Base-by-base conservation (phyloP, 2,888 invertebrate species). In the Gari tellinella region DNA sequence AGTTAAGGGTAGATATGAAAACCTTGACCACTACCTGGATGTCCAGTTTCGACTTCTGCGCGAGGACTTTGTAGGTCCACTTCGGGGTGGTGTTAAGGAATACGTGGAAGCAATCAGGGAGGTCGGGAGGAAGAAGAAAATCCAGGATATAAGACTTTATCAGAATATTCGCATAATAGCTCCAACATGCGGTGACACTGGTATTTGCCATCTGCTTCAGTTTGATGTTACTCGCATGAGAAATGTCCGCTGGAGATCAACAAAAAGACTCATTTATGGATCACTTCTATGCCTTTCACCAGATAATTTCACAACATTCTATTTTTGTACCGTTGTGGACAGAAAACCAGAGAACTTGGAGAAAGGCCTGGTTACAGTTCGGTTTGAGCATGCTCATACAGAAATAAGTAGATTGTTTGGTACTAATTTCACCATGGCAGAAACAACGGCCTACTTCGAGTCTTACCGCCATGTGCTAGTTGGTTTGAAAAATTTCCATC, bases 381-480 rank as follows among this genome's bases (percentile, higher is more conserved):
- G 75, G n/a, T 87, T 88, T 72, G 80, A 77, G 37, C 63, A 63
- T 38, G 70, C 66, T 45, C 37, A 62, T 66, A 49, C 40, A 23
- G 65, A 62, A 4, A 57, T 72, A 10, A 64, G 67, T 14, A 37
- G 43, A 15, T 41, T 79, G 10, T 65, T 67, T 37, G 58, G 43
- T 17, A 53, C 46, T 17, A 40, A 65, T 19, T 89, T 84, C 65
- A 74, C 94, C 0, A 95, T 96, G 95, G 94, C 95, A 1, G 96
- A 96, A 89, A 95, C 95, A 58, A 94, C 94, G 57, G 94, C 95
- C 0, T 97, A 95, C 90, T 96, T 96, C 88, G 96, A 96, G 87
- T 96, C 96, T 0, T 97, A 96, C 88, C 93, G 95, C 75, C 94
- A 95, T 86, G 95, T 96, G 0, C 92, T 96, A 60, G 94, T 93